Evolutionary conservation across 2,113 vertebrate genomes (phyloP), one percentile per base, ranked within the genome.

Genomic region (Egretta garzetta): DNA sequence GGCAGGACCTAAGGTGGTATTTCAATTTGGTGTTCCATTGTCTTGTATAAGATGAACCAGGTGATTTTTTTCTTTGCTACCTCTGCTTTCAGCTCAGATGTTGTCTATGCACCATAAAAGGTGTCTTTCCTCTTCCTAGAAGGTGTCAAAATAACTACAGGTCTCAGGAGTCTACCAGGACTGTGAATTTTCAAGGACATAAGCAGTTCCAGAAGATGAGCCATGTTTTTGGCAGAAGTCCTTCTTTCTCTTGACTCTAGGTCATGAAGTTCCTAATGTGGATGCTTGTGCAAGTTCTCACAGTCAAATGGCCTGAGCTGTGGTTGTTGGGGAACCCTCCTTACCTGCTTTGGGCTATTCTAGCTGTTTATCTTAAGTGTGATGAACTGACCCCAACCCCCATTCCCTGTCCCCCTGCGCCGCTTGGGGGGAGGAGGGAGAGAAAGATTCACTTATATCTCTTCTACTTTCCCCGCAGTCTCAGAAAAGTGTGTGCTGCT

Each of bases 271-370:
- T 26, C 32, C 15, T 39, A 11, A 71, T 28, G 4, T 3, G 26
- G 23, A 8, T 1, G 2, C 3, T 79, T 82, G 2, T 75, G 13
- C 5, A 62, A 83, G 35, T 35, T 9, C 4, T 14, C 21, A 33
- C 9, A 23, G 47, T 53, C 19, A 79, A 53, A 81, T 7, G 13
- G 6, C 56, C 17, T 56, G 45, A 80, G 16, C 0, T 0, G 0
- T 4, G 4, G 4, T 9, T 55, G 5, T 14, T 30, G 41, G 33
- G 15, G 10, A 27, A 1, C 1, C 0, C 21, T 41, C 20, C 55
- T 59, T 14, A 4, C 16, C 43, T 62, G 1, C 8, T 73, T n/a
- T 41, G 43, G 24, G 21, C 5, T 52, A 8, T 32, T 92, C 62
- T 21, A 76, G 11, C 5, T 8, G 4, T 55, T 75, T 23, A 8